Evolutionary conservation across 2,113 vertebrate genomes (phyloP), one percentile per base, ranked within the genome.

Genomic region (Peromyscus maniculatus): DNA sequence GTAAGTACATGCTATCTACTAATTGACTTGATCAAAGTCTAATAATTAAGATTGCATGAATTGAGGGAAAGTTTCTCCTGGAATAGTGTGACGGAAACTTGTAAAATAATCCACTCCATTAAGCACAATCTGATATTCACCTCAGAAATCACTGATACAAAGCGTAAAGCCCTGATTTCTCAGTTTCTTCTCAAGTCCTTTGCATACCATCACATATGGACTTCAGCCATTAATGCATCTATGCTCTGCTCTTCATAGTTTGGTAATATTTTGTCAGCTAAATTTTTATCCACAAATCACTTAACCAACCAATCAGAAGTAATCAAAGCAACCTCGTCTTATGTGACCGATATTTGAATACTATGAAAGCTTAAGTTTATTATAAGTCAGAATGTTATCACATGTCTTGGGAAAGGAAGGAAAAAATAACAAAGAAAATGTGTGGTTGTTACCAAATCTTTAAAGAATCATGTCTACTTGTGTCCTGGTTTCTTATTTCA

Each of bases 391-490:
- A 92, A 97, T 71, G 12, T 84, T 59, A 84, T 79, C 59, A 26
- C 55, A 87, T 82, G 36, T 33, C 36, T 28, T 87, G 86, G 77
- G 64, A 97, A 92, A 31, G 3, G 31, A 98, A 93, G 94, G 33
- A 88, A 59, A 97, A 92, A 97, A 91, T 66, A 95, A 36, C 57
- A 83, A 52, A 92, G 3, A 80, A 93, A 93, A 83, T 89, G 15
- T 74, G 97, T 86, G 91, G 26, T 26, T 79, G 78, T 96, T 80
- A 89, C 97, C 93, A 93, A 91, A 91, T 97, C 94, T 96, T 94
- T 97, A 89, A 98, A 97, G 57, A 59, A 92, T 79, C 88, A 62
- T 84, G 97, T 97, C 96, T 97, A 93, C 95, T 96, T 64, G n/a
- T 43, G 59, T 77, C n/a, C 74, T 95, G 94, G 94, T 97, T 97